Evolutionary conservation across 2,888 invertebrate genomes (phyloP).

Genomic region (Caenorhabditis sp.): DNA sequence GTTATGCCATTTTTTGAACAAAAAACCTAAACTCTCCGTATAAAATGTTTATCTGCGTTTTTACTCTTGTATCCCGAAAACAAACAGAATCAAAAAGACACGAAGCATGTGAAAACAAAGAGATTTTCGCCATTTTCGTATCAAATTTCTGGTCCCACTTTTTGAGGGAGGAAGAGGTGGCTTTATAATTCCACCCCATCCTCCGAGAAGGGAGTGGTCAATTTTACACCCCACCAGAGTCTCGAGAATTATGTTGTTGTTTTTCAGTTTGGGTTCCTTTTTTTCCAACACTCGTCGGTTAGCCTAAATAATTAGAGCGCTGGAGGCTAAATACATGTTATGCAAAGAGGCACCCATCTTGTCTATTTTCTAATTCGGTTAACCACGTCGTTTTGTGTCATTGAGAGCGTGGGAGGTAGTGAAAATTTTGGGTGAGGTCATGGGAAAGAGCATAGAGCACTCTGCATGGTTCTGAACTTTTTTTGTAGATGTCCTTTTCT

Average conservation of each 20-base stretch:
- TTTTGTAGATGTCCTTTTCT: no score
- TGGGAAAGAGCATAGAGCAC: no score
- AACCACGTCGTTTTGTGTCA: background rate
- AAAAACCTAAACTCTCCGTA: background rate
- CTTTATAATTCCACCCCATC: constrained; percentile 4
- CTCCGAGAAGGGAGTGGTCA: constrained; percentile 13
- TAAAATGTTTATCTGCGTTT: background rate
- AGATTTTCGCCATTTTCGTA: constrained; percentile 43
- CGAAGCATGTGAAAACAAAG: constrained; percentile 39
- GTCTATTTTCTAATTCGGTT: constrained; percentile 22
- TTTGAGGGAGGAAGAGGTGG: background rate
- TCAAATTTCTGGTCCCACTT: constrained; percentile 33
- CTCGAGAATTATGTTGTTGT: constrained; percentile 24
- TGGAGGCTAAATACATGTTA: constrained; percentile 8
- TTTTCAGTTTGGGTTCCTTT: constrained; percentile 13
- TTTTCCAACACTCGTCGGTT: no score
- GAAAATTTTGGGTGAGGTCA: no score
- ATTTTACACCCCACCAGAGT: constrained; percentile 30
- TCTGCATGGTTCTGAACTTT: no score
- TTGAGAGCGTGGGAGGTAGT: no score
- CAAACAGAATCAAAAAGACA: constrained; percentile 4
- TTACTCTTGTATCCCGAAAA: constrained; percentile 4
- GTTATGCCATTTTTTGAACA: background rate
- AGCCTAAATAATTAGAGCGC: constrained; percentile 39
- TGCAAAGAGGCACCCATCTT: constrained; percentile 10